Percentiles rank a stretch among this genome's conserved stretches.
These are phyloP conservation scores for Darevskia mixta DNA, from an alignment of 2,797 vertebrate genomes.

Conservation along the genomic window DNA sequence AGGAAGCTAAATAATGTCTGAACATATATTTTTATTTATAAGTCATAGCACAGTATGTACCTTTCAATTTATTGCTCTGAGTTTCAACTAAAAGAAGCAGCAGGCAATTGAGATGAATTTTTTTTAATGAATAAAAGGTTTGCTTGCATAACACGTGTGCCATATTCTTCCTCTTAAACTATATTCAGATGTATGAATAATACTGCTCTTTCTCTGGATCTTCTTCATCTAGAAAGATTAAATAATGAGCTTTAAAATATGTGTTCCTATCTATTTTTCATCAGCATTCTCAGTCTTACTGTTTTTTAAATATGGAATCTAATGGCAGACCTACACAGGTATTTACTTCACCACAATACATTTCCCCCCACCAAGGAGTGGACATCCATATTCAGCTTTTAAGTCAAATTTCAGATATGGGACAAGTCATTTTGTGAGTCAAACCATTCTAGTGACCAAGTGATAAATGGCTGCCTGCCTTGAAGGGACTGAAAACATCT, in stretches of 20 bases:
- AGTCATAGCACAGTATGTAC: conserved; percentile 40
- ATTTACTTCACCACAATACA: background rate
- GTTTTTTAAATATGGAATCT: background rate
- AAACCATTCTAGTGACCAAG: background rate
- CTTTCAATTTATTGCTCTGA: conserved; percentile 7
- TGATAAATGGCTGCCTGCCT: background rate
- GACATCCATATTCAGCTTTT: background rate
- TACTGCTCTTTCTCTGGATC: background rate
- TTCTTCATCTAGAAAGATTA: background rate
- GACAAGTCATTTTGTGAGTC: background rate
- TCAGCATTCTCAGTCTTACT: too few species aligned
- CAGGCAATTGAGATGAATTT: background rate
- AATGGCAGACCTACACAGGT: background rate
- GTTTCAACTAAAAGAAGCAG: conserved; percentile 6
- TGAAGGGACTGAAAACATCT: background rate
- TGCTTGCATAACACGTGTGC: background rate
- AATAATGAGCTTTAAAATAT: background rate
- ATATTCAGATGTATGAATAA: background rate
- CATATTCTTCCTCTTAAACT: background rate
- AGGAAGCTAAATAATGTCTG: conserved; percentile 57
- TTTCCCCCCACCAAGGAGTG: background rate
- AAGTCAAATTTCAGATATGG: background rate
- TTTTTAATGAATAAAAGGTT: background rate
- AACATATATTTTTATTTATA: conserved; percentile 56
- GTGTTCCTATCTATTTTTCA: background rate